A percentile compares a stretch with the other conserved stretches of the same genome.
These are phyloP conservation scores for Halcyon chelicuti DNA, from an alignment of 2,797 vertebrate species.

Conservation along the genomic window DNA sequence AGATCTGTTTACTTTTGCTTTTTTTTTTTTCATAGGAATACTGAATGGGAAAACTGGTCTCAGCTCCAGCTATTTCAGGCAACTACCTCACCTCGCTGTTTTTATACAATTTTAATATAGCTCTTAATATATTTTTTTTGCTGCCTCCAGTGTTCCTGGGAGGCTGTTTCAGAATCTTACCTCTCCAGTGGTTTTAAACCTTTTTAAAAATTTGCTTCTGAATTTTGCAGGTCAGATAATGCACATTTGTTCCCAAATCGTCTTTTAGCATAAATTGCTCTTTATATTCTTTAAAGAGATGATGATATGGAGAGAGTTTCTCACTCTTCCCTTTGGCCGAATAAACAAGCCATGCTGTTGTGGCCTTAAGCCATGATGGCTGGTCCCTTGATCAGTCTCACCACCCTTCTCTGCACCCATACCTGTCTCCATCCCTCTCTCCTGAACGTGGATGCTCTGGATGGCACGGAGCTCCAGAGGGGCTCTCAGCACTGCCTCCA, in stretches of 20 bases:
- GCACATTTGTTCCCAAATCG: background rate
- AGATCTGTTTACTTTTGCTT: background rate
- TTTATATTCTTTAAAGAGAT: background rate
- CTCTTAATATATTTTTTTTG: background rate
- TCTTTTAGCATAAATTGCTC: background rate
- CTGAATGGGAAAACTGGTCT: background rate
- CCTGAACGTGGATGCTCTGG: fast-evolving
- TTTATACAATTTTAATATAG: background rate
- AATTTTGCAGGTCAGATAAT: background rate
- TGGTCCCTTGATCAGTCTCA: background rate
- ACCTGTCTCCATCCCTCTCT: background rate
- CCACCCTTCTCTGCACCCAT: background rate
- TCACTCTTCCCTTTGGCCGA: background rate
- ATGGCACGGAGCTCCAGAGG: background rate
- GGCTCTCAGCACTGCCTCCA: background rate
- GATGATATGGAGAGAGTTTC: background rate
- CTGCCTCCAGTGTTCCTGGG: background rate
- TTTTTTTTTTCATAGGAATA: background rate
- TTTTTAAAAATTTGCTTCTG: background rate
- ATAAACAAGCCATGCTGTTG: background rate
- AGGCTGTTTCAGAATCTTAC: background rate
- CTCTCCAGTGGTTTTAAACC: background rate
- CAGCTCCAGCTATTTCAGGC: background rate
- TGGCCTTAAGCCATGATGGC: background rate
- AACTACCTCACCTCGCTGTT: background rate